Conservation (phyloP, 2,888 invertebrate species). For the Cenopis cana region DNA sequence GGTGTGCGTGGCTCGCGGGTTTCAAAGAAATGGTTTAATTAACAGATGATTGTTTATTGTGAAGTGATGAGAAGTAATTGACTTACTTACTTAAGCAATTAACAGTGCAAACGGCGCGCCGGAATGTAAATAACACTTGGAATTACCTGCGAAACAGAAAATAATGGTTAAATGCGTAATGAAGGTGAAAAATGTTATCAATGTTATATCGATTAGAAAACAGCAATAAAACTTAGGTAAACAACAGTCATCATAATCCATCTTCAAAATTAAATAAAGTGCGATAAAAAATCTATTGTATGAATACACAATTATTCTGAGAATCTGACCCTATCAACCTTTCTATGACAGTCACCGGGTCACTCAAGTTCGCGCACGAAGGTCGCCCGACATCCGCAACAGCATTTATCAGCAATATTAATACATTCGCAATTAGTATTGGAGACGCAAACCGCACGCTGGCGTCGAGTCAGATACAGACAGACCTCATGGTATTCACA, state of each 20-base stretch:
- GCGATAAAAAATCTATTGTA: neutral
- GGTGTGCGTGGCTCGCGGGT: slow-evolving; percentile 36
- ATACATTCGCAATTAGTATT: slow-evolving; percentile 74
- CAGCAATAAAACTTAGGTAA: neutral
- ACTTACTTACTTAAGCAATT: slow-evolving; percentile 39
- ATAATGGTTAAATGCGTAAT: slow-evolving; percentile 15
- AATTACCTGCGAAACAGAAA: slow-evolving; percentile 41
- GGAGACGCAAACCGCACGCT: slow-evolving; percentile 53
- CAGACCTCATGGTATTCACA: slow-evolving; percentile 52
- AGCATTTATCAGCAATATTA: slow-evolving; percentile 59
- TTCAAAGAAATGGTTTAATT: slow-evolving; percentile 58
- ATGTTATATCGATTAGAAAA: neutral
- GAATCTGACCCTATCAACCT: neutral
- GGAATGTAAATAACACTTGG: slow-evolving; percentile 3
- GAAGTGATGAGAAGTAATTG: slow-evolving; percentile 41
- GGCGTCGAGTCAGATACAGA: slow-evolving; percentile 60
- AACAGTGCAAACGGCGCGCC: slow-evolving; percentile 23
- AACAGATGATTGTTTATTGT: slow-evolving; percentile 47
- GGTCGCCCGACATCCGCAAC: slow-evolving; percentile 21
- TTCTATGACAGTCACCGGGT: slow-evolving; percentile 2
- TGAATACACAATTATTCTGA: neutral
- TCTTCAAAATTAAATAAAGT: neutral
- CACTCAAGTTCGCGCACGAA: slow-evolving; percentile 21
- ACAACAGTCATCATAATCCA: neutral
- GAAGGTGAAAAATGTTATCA: neutral